Evolutionary conservation across 2,888 invertebrate species (phyloP).

Genomic region (Pristionchus entomophagus): DNA sequence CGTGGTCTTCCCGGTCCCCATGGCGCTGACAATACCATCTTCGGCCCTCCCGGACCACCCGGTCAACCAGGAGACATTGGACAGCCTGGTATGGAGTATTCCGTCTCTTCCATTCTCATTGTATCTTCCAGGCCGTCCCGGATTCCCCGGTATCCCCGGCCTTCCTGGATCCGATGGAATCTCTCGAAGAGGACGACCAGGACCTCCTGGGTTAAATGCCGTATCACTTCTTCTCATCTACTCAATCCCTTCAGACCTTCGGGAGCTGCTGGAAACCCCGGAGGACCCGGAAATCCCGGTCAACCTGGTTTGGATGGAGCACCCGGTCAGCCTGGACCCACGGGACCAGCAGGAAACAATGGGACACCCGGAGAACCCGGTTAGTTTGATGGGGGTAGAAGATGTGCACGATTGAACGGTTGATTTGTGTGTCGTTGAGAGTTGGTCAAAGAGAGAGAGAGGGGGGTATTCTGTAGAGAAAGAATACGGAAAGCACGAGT

Average conservation of each 20-base stretch:
- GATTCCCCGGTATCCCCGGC: conserved; percentile 1
- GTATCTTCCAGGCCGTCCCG: conserved; percentile 16
- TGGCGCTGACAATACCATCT: neutral
- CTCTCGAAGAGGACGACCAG: conserved; percentile 34
- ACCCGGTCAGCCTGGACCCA: neutral
- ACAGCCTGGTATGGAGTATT: neutral
- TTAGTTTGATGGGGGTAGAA: too few species aligned
- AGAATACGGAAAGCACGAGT: too few species aligned
- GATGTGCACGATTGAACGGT: too few species aligned
- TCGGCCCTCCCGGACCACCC: conserved; percentile 39
- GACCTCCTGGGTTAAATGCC: conserved; percentile 43
- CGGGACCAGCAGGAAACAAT: neutral
- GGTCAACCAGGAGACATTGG: conserved; percentile 30
- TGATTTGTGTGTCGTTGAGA: too few species aligned
- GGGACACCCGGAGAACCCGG: conserved; percentile 13
- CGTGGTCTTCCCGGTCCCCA: conserved; percentile 41
- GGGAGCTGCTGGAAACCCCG: neutral
- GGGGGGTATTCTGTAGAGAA: too few species aligned
- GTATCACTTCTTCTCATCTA: too few species aligned
- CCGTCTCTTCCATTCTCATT: neutral
- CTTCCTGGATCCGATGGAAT: conserved; percentile 15
- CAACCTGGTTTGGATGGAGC: neutral
- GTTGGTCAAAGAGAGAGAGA: too few species aligned
- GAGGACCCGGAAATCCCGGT: neutral
- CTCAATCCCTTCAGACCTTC: neutral